Evolutionary conservation across 2,113 vertebrate genomes (phyloP), one percentile per base, ranked within the genome.

Genomic region (Triplophysa tibetana): DNA sequence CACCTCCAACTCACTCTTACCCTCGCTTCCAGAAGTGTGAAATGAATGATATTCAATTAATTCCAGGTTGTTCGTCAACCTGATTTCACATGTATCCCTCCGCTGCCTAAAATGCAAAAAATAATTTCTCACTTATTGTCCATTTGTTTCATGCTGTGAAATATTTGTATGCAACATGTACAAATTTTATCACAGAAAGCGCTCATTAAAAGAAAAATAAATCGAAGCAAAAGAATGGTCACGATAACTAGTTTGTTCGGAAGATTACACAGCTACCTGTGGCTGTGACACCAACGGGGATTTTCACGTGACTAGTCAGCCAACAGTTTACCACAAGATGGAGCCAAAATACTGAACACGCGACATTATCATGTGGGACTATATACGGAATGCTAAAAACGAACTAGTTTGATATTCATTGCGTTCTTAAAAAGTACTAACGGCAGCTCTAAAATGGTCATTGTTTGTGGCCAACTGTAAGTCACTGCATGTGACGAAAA

Each of bases 181-280:
- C n/a, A 43, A 17, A 74, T 48, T 63, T 63, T 48, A 10, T n/a
- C 12, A 13, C 24, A 0, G 0, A 62, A 75, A 48, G 2, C 0
- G 2, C 48, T 29, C 5, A 17, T 66, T 1, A 54, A 68, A 69
- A 21, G 17, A 14, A 19, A 68, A 8, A 58, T 0, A 52, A 16
- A 52, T 52, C 14, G 14, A 50, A n/a, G n/a, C 29, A 8, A 33
- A 43, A 21, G 12, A 38, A 6, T 29, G 14, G 41, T 14, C 16
- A 69, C 11, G 19, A 2, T 48, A 45, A 77, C 70, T 85, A 84
- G 29, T 81, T 82, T 68, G 19, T 43, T 61, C 14, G 78, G 75
- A 85, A 66, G 70, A 23, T 76, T 61, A 75, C 23, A 17, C 4
- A 21, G 21, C 19, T 8, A 58, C 54, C 13, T 61, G 70, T 38